These are phyloP conservation scores for Paragorgia papillata DNA, from an alignment of 92 coral and sea anemone genomes.

Conservation along the genomic window DNA sequence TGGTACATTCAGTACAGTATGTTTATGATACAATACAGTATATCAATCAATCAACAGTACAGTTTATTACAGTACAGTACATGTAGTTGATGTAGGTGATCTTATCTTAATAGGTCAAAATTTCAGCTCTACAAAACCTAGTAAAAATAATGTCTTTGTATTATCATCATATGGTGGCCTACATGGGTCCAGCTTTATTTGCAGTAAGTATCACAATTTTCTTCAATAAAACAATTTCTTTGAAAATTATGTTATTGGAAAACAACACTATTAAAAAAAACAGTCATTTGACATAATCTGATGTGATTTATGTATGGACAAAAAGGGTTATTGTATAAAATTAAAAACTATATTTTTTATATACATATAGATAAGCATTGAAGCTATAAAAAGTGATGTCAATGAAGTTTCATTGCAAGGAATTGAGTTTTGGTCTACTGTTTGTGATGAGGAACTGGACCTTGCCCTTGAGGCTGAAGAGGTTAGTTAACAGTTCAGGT, in stretches of 20 bases:
- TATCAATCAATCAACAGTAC: no score
- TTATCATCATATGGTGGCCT: conserved; percentile 79
- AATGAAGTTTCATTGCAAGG: conserved; percentile 91
- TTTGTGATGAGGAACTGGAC: conserved; percentile 98
- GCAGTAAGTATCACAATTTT: conserved; percentile 69
- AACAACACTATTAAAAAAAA: no score
- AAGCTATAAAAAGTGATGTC: conserved; percentile 77
- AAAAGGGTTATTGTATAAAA: no score
- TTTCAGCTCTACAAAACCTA: conserved; percentile 87
- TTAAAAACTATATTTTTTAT: no score
- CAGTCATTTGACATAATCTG: no score
- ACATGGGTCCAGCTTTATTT: conserved; percentile 90
- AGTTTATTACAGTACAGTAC: no score
- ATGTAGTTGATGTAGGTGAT: no score
- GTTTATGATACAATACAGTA: no score
- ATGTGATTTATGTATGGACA: not conserved
- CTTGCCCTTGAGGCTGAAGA: conserved; percentile 93
- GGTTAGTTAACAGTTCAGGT: conserved; percentile 40
- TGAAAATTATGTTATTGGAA: no score
- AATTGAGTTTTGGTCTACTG: conserved; percentile 96
- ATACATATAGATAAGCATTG: conserved; percentile 69
- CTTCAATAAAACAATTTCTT: no score
- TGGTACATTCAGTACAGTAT: no score
- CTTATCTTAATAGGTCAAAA: conserved; percentile 75
- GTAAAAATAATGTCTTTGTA: conserved; percentile 96